Evolutionary conservation across 2,888 invertebrate genomes (phyloP).

Genomic region (Allacma fusca): DNA sequence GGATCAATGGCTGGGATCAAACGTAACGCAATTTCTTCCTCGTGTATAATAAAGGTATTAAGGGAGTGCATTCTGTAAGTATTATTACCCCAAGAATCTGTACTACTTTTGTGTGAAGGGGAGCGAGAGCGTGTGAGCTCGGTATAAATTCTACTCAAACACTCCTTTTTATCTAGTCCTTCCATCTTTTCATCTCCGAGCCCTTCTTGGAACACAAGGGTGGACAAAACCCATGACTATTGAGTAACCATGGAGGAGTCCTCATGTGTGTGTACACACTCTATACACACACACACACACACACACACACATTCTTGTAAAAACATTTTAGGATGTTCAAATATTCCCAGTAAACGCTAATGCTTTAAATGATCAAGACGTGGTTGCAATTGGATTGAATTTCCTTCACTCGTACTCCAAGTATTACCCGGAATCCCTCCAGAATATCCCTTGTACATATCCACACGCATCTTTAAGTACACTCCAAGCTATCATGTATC

Average conservation of each 20-base stretch:
- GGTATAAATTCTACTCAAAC: conserved; percentile 40
- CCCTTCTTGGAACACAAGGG: conserved; percentile 14
- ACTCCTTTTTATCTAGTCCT: conserved; percentile 38
- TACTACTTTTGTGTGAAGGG: conserved; percentile 1
- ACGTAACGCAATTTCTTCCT: conserved; percentile 29
- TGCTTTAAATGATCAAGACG: background rate
- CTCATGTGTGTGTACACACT: too few relatives aligned
- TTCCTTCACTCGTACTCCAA: too few relatives aligned
- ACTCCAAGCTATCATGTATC: too few relatives aligned
- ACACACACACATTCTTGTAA: conserved; percentile 13
- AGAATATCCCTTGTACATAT: too few relatives aligned
- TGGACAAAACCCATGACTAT: conserved; percentile 19
- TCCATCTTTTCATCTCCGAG: conserved; percentile 12
- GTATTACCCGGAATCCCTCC: too few relatives aligned
- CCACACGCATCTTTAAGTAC: too few relatives aligned
- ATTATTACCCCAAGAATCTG: conserved; percentile 40
- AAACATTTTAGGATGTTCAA: conserved; percentile 12
- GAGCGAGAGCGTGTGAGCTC: conserved; percentile 23
- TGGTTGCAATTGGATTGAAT: background rate
- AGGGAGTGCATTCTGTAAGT: conserved; percentile 41
- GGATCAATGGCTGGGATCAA: conserved; percentile 41
- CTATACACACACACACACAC: background rate
- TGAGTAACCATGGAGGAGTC: conserved; percentile 14
- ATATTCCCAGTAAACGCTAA: background rate
- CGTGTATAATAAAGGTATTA: conserved; percentile 44